phyloP scores from a whole-genome alignment of 2,113 vertebrate genomes.

The Burhinus oedicnemus region DNA sequence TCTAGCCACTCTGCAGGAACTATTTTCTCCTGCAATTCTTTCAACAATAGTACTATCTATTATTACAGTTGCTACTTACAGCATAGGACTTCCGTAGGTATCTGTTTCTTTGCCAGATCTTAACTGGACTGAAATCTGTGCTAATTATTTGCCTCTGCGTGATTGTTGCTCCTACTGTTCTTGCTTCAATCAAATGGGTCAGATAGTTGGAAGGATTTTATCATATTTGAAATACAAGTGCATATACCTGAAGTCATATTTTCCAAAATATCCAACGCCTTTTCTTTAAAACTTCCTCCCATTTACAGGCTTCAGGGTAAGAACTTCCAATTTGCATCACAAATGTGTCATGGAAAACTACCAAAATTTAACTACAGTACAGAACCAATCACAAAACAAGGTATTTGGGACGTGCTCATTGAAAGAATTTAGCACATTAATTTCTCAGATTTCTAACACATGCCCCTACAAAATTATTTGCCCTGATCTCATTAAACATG shows the following conservation, averaged over 20 bases:
- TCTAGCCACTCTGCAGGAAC: not conserved
- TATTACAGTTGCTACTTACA: not conserved
- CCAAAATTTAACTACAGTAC: not conserved
- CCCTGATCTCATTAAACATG: not conserved
- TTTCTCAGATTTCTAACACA: not conserved
- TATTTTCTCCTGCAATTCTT: not conserved
- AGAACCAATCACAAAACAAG: not conserved
- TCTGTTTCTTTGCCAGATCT: constrained; percentile 24
- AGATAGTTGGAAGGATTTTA: not conserved
- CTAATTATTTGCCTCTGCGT: constrained; percentile 37
- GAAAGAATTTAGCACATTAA: not conserved
- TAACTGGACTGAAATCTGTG: constrained; percentile 2
- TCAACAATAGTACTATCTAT: not conserved
- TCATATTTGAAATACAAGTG: not conserved
- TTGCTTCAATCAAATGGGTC: not conserved
- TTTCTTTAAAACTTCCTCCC: not conserved
- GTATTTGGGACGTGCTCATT: not conserved
- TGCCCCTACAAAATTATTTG: not conserved
- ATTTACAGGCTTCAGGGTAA: not conserved
- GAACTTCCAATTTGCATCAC: not conserved
- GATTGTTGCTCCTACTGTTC: not conserved
- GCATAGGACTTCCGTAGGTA: not conserved
- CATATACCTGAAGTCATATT: not conserved
- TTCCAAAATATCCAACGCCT: not conserved
- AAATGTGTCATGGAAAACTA: not conserved